phyloP scores from a whole-genome alignment of 1,140 invertebrate species.

The Palaemon carinicauda region DNA sequence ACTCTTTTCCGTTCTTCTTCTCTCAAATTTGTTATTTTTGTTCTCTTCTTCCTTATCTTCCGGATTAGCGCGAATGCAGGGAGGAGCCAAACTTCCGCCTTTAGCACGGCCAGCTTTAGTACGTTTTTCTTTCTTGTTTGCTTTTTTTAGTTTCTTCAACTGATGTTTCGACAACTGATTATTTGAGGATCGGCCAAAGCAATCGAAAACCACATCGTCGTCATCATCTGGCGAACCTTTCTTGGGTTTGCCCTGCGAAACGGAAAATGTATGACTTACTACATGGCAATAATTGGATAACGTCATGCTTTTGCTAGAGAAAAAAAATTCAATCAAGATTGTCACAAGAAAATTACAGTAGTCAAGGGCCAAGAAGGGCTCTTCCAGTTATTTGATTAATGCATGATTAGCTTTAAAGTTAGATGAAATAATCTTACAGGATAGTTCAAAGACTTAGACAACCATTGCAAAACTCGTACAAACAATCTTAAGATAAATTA shows the following conservation, averaged over 20 bases:
- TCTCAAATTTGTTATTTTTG: slow-evolving; percentile 32
- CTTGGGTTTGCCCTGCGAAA: slow-evolving; percentile 53
- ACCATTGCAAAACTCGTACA: too few species aligned
- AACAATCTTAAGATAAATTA: too few species aligned
- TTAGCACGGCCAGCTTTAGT: slow-evolving; percentile 27
- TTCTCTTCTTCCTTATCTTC: slow-evolving; percentile 39
- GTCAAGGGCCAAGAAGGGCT: too few species aligned
- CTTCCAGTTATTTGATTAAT: too few species aligned
- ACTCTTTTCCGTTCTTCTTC: slow-evolving; percentile 51
- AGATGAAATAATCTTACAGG: too few species aligned
- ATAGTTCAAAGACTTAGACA: too few species aligned
- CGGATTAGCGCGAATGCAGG: slow-evolving; percentile 26
- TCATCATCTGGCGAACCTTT: slow-evolving; percentile 47
- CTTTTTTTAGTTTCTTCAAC: slow-evolving; percentile 54
- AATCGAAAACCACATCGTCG: slow-evolving; percentile 34
- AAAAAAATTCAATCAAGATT: too few species aligned
- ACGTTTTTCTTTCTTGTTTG: slow-evolving; percentile 34
- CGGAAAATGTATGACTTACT: neutral
- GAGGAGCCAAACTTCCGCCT: slow-evolving; percentile 26
- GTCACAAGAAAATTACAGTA: too few species aligned
- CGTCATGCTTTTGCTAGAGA: too few species aligned
- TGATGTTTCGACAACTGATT: slow-evolving; percentile 48
- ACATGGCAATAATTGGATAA: too few species aligned
- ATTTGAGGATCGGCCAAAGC: slow-evolving; percentile 35
- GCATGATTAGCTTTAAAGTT: too few species aligned